Evolutionary conservation across 1,140 invertebrate genomes (phyloP).

Genomic region (Micrasema minimum): DNA sequence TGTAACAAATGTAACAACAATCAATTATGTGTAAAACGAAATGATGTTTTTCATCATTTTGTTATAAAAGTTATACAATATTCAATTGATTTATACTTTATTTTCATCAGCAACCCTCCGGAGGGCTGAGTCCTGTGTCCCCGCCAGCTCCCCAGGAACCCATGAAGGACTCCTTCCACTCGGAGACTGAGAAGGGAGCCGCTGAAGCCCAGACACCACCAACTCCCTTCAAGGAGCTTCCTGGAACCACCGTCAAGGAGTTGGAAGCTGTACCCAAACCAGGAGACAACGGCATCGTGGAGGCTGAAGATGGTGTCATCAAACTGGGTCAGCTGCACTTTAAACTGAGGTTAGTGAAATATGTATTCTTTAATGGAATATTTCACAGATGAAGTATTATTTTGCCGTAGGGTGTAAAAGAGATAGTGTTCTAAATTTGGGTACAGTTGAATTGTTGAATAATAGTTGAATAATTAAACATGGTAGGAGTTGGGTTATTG

Average conservation of each 20-base stretch:
- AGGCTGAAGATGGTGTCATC: conserved; percentile 66
- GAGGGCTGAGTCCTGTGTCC: conserved; percentile 57
- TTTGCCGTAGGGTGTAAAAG: too few relatives aligned
- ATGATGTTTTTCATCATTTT: too few relatives aligned
- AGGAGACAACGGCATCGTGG: conserved; percentile 53
- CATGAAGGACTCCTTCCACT: conserved; percentile 51
- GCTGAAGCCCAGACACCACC: conserved; percentile 60
- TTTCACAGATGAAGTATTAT: too few relatives aligned
- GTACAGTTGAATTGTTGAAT: too few relatives aligned
- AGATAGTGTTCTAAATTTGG: too few relatives aligned
- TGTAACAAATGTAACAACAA: too few relatives aligned
- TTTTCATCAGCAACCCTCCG: conserved; percentile 35
- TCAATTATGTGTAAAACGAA: too few relatives aligned
- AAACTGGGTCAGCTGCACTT: conserved; percentile 88
- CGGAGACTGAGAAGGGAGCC: conserved; percentile 52
- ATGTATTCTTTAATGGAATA: too few relatives aligned
- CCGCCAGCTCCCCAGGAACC: conserved; percentile 61
- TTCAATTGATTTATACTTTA: too few relatives aligned
- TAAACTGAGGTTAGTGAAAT: conserved; percentile 79
- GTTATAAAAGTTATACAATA: too few relatives aligned
- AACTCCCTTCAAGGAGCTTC: conserved; percentile 63
- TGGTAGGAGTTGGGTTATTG: too few relatives aligned
- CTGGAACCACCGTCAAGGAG: conserved; percentile 64
- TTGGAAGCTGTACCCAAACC: conserved; percentile 64
- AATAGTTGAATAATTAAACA: too few relatives aligned